A percentile compares a stretch with the other conserved stretches of the same genome.
Evolutionary conservation across 2,797 vertebrate species (phyloP).

Genomic region (Adrianichthys oophorus): DNA sequence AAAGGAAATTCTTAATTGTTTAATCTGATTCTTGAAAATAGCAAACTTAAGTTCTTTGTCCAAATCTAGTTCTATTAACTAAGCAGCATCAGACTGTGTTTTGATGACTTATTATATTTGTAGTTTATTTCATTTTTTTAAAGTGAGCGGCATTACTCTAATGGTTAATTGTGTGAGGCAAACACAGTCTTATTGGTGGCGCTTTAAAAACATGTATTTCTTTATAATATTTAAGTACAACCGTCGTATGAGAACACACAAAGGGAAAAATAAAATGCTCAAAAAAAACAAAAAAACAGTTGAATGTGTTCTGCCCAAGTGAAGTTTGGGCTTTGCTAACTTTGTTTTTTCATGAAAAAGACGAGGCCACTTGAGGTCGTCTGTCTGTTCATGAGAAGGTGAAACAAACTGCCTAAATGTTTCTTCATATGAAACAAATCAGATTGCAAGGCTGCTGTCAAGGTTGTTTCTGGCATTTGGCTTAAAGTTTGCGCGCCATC

Average conservation of each 20-base stretch:
- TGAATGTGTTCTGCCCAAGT: conserved; percentile 85
- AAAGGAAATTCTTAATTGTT: conserved; percentile 45
- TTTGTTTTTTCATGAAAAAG: conserved; percentile 94
- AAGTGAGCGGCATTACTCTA: conserved; percentile 63
- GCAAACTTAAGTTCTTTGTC: no score
- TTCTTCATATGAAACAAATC: conserved; percentile 97
- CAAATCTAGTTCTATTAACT: background rate
- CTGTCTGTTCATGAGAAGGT: conserved; percentile 98
- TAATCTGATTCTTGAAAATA: background rate
- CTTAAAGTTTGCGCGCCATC: conserved; percentile 89
- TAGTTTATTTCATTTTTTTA: conserved; percentile 12
- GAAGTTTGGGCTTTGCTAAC: conserved; percentile 85
- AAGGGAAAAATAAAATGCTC: conserved; percentile 48
- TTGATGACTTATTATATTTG: conserved; percentile 5
- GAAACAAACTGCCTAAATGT: conserved; percentile 99
- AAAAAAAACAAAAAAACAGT: conserved; percentile 67
- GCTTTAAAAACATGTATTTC: conserved; percentile 75
- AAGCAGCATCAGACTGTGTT: conserved; percentile 6
- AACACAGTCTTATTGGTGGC: conserved; percentile 75
- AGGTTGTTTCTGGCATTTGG: conserved; percentile 99
- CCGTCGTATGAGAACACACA: conserved; percentile 57
- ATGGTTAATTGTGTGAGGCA: conserved; percentile 45
- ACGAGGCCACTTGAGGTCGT: conserved; percentile 83
- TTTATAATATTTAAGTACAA: conserved; percentile 82
- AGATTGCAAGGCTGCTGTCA: conserved; percentile 95